These are phyloP conservation scores for Chrysopilus asiliformis DNA, from an alignment of 2,888 invertebrate genomes.

Conservation along the genomic window DNA sequence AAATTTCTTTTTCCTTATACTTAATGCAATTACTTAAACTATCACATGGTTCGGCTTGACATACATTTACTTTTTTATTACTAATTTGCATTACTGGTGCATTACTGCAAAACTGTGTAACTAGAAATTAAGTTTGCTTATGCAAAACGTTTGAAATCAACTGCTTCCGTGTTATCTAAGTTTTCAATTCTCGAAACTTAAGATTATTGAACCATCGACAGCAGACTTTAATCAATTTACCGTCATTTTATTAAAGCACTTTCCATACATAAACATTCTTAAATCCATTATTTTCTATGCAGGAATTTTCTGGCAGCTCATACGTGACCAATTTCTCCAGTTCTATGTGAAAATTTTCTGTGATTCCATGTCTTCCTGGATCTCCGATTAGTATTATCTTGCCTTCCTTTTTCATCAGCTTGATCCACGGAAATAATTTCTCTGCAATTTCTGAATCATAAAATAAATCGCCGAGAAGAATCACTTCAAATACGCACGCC, in stretches of 20 bases:
- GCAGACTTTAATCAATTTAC: too few species aligned
- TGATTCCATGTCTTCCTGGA: slow-evolving; percentile 45
- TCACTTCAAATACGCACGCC: slow-evolving; percentile 38
- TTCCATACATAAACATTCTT: slow-evolving; percentile 39
- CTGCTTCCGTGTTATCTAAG: too few species aligned
- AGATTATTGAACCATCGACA: too few species aligned
- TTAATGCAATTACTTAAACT: too few species aligned
- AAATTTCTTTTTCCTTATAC: too few species aligned
- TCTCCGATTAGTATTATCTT: slow-evolving; percentile 42
- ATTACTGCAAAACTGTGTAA: too few species aligned
- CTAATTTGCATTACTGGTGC: too few species aligned
- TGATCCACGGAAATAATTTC: slow-evolving; percentile 42
- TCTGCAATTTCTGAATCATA: slow-evolving; percentile 47
- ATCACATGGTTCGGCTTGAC: too few species aligned
- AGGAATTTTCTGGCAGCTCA: slow-evolving; percentile 34
- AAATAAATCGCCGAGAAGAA: slow-evolving; percentile 57
- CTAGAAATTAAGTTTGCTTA: too few species aligned
- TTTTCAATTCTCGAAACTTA: too few species aligned
- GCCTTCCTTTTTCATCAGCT: slow-evolving; percentile 25
- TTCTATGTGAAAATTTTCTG: slow-evolving; percentile 27
- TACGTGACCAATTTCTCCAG: slow-evolving; percentile 37
- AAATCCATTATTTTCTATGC: slow-evolving; percentile 43
- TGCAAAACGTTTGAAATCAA: too few species aligned
- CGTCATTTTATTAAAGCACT: not conserved
- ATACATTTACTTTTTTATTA: too few species aligned